Evolutionary conservation across 2,113 vertebrate genomes (phyloP), one percentile per base, ranked within the genome.

Genomic region (Donacobius atricapilla): DNA sequence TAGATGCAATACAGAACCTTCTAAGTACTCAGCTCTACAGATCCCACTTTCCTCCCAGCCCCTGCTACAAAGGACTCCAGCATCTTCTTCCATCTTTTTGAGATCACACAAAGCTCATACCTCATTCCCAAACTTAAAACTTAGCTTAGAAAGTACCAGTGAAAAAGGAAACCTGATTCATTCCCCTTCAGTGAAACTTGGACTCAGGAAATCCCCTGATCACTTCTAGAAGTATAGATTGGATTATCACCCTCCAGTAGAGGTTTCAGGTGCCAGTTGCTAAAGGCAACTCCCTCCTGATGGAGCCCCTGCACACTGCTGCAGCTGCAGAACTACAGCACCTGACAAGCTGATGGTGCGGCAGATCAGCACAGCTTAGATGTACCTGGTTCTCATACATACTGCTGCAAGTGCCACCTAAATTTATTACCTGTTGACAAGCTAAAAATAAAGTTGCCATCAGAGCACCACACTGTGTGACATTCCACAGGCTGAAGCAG

Each of bases 351-450:
- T 48, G 73, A 73, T n/a, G 51, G 51, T 4, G 2, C 6, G n/a
- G 66, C 71, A 82, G 30, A 77, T 47, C 76, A 54, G 61, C 1
- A 0, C 48, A 48, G 61, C 51, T 75, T 7, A 78, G 77, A 66
- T 28, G 45, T 71, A 81, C 66, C 72, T 90, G 54, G 54, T n/a
- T 69, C 65, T 81, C 10, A 0, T 27, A 76, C 4, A 35, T 66
- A 83, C 14, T 80, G 51, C 81, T 81, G 44, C 68, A 44, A 40
- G 57, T 37, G 78, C 56, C 0, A 0, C 28, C 64, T 79, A 87
- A 88, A 90, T 21, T 42, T 61, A 83, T 93, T 90, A 89, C 83
- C 72, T 96, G 85, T 95, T 92, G 86, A 92, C 92, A 90, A 87
- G 77, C 90, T 84, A 89, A 89, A 95, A 91, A 94, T 79, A 87